Evolutionary conservation across 2,888 invertebrate genomes (phyloP), one percentile per base, ranked within the genome.

Genomic region (Eupithecia exiguata): DNA sequence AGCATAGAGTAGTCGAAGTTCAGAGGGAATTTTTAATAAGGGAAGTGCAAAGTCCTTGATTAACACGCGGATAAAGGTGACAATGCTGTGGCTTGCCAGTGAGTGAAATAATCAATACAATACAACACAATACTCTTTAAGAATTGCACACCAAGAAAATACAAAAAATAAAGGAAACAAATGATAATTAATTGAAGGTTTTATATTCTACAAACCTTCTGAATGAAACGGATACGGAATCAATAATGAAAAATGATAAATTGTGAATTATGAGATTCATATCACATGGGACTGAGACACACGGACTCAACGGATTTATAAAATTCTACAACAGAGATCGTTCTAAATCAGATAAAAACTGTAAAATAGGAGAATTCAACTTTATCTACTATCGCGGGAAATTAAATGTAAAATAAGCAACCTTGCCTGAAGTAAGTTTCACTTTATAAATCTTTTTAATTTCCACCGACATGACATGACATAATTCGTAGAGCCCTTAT

Each of bases 1-100:
- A 71, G 53, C 68, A 70, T 30, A 75, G 72, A 72, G 68, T 70
- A 75, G 69, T 46, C 43, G 40, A 62, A 4, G 30, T 40, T 36
- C 62, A 70, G 72, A 72, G 66, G 18, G 35, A 16, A 58, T 25
- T 65, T 16, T 62, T 58, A 58, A 58, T 58, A 58, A 25, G 58
- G 12, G 58, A 58, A 58, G 14, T 58, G 58, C 10, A 58, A 58
- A 58, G 14, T 14, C 14, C 12, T 58, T 58, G 21, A 25, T 58
- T 58, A 25, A 58, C 5, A 58, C 25, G 58, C 25, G 21, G 14
- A 14, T 58, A 14, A 25, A 10, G 10, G 58, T 14, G 4, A 21
- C 53, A 58, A 1, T 5, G 12, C 12, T 25, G 25, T 12, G 49
- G n/a, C 21, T 21, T 21, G 25, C 12, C 58, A 58, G 58, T 25